Conservation (phyloP, 1,140 invertebrate species). For the Proales similis region DNA sequence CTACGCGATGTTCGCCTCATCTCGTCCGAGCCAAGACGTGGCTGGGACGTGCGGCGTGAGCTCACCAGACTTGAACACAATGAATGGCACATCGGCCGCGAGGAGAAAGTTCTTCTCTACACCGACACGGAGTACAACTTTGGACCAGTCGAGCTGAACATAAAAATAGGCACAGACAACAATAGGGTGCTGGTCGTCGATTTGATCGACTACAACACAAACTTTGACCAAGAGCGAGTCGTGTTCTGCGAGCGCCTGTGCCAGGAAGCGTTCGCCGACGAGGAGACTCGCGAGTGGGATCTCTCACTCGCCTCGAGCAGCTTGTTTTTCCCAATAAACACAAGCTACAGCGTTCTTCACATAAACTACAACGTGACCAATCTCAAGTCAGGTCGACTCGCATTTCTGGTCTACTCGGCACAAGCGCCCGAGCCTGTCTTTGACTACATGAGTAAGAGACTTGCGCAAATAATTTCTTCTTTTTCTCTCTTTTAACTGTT, state of each 20-base stretch:
- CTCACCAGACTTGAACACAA: constrained; percentile 31
- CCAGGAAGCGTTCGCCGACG: constrained; percentile 9
- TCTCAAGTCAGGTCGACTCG: constrained; percentile 14
- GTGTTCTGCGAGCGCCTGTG: constrained; percentile 31
- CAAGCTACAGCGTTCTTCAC: constrained; percentile 13
- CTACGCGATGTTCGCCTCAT: constrained; percentile 1
- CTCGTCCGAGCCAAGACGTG: constrained; percentile 3
- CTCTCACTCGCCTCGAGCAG: neutral
- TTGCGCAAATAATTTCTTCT: neutral
- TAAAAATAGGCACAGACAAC: constrained; percentile 35
- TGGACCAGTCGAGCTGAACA: constrained; percentile 24
- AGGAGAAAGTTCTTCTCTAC: constrained; percentile 16
- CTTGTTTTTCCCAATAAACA: constrained; percentile 33
- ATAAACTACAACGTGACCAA: constrained; percentile 10
- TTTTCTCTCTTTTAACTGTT: neutral
- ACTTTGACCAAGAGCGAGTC: constrained; percentile 29
- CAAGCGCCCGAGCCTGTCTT: constrained; percentile 27
- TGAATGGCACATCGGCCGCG: constrained; percentile 22
- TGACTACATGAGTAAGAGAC: constrained; percentile 18
- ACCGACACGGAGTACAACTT: constrained; percentile 32
- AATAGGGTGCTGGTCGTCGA: constrained; percentile 18
- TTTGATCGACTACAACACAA: constrained; percentile 31
- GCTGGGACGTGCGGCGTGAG: constrained; percentile 5
- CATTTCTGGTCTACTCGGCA: constrained; percentile 22
- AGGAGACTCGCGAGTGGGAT: constrained; percentile 14